Percentiles rank a stretch among this genome's conserved stretches.
Conservation (phyloP, 2,888 invertebrate genomes). For the Drosophila pseudotakahashii region DNA sequence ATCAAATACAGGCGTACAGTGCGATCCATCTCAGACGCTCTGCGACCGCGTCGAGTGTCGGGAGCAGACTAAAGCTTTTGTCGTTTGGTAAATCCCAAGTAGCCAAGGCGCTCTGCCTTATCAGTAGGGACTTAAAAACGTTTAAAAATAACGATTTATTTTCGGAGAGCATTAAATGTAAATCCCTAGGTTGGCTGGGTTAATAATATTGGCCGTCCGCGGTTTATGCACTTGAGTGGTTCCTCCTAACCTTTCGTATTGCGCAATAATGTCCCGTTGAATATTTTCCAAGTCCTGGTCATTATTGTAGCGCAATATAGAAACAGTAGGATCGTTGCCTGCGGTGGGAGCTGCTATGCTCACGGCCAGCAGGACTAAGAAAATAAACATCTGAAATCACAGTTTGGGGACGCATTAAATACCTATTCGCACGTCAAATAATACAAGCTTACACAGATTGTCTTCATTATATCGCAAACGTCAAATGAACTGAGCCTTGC, state of each 20-base stretch:
- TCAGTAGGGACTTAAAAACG: constrained; percentile 44
- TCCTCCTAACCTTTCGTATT: constrained; percentile 78
- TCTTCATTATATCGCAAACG: constrained; percentile 58
- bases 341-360: constrained; percentile 45
- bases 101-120: constrained; percentile 44
- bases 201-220: constrained; percentile 54
- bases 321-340: constrained; percentile 59
- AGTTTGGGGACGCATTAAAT: neutral
- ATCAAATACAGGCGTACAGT: constrained; percentile 28
- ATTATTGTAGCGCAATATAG: constrained; percentile 67
- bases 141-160: constrained; percentile 54
- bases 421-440: neutral
- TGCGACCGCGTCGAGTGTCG: constrained; percentile 48
- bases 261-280: constrained; percentile 76
- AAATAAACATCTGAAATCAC: constrained; percentile 50
- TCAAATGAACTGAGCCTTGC: constrained; percentile 52
- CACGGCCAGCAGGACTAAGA: constrained; percentile 51
- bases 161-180: constrained; percentile 45
- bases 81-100: constrained; percentile 16
- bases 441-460: constrained; percentile 52
- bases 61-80: constrained; percentile 54
- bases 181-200: constrained; percentile 62
- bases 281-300: constrained; percentile 73
- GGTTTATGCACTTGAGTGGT: constrained; percentile 68
- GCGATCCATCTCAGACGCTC: constrained; percentile 42